Base-by-base conservation (phyloP, 1,140 invertebrate genomes). In the Trachelipus rathkii region DNA sequence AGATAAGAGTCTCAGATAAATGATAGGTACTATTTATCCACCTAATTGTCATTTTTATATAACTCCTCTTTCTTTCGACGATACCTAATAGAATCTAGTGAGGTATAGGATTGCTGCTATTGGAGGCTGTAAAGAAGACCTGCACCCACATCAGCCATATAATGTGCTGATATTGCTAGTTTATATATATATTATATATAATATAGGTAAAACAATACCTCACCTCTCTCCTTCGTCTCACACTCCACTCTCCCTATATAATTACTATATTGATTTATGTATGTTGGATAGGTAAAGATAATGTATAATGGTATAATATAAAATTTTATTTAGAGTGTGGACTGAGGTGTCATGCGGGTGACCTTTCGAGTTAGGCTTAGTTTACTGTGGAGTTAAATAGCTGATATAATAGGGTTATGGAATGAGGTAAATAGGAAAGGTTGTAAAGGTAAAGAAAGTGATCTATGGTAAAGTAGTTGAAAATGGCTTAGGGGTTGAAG, bases 71-170 rank as follows among this genome's bases (percentile, higher is more conserved):
- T 75, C 73, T n/a, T 75, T 67, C 73, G 66, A 8, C 73, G 73
- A n/a, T n/a, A 13, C 73, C 73, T 68, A 75, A 60, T 68, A 75
- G 67, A n/a, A 75, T n/a, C 73, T 10, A 53, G 73, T n/a, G n/a
- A n/a, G n/a, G n/a, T n/a, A n/a, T 33, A 75, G 69, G 60, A 75
- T 60, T 13, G 73, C 73, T 15, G 73, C 73, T 45, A 75, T 68
- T 23, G n/a, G 73, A 68, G 6, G 73, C 73, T 21, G 73, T n/a
- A 53, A 68, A 75, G 53, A 21, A 75, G 73, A 33, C 73, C 73
- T 44, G 73, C 73, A 43, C 73, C 73, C 46, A 75, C 73, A 66
- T 53, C 73, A 68, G 73, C 73, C 73, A 75, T 75, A 44, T 15
- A 33, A 75, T 13, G 73, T 24, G 60, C 67, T 75, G 13, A 23